A percentile compares a stretch with the other conserved stretches of the same genome.
Evolutionary conservation across 2,888 invertebrate genomes (phyloP).

Genomic region (Philonicus albiceps): DNA sequence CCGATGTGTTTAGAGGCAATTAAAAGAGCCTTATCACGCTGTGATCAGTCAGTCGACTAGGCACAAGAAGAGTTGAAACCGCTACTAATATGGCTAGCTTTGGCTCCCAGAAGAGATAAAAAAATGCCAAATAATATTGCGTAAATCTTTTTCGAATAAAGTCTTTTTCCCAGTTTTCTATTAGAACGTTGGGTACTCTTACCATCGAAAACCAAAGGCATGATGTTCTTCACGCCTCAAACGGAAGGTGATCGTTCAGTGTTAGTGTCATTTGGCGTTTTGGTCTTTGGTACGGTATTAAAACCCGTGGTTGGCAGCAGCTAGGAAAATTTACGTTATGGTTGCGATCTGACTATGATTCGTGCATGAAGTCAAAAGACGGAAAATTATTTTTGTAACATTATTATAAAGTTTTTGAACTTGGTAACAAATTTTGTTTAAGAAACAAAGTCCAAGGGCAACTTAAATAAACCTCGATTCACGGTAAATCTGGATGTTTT

Average conservation of each 20-base stretch:
- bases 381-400: background rate
- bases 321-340: background rate
- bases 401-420: background rate
- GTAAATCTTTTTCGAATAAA: background rate
- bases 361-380: background rate
- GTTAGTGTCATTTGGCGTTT: background rate
- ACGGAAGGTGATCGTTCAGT: background rate
- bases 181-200: background rate
- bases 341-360: background rate
- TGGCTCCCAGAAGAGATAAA: background rate
- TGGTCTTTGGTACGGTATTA: background rate
- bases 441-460: background rate
- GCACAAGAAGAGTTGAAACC: background rate
- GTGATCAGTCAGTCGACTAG: background rate
- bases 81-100: background rate
- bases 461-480: too few relatives aligned
- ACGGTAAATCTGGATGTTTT: too few relatives aligned
- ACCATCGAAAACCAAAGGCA: background rate
- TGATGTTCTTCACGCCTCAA: background rate
- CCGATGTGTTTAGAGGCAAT: conserved; percentile 21
- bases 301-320: background rate
- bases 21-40: conserved; percentile 8
- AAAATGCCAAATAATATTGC: conserved; percentile 9
- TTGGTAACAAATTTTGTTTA: background rate
- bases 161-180: background rate